phyloP scores from a whole-genome alignment of 2,113 vertebrate genomes.

The Caretta caretta region DNA sequence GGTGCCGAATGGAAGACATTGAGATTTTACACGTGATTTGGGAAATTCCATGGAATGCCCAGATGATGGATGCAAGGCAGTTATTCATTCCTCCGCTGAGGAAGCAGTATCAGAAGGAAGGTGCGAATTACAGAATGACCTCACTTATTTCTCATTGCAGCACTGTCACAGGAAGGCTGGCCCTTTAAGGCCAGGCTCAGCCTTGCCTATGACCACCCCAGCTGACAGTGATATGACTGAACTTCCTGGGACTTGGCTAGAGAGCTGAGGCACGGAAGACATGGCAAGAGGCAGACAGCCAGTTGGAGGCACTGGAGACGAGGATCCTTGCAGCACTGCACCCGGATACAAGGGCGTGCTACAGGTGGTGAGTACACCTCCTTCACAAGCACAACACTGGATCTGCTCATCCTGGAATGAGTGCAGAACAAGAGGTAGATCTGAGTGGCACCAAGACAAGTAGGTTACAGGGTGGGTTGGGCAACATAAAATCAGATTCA shows the following conservation, averaged over 20 bases:
- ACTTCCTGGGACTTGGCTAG: no score
- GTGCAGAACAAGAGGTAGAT: not conserved
- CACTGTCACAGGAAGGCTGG: not conserved
- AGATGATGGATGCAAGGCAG: not conserved
- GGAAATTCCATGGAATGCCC: not conserved
- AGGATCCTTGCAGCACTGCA: no score
- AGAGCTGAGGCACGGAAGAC: no score
- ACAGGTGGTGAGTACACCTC: no score
- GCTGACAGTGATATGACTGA: no score
- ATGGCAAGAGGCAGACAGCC: no score
- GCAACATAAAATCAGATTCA: not conserved
- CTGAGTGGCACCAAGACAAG: not conserved
- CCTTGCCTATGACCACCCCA: no score
- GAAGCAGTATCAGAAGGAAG: constrained; percentile 27
- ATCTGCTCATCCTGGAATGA: not conserved
- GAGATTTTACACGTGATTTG: constrained; percentile 43
- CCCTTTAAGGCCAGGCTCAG: no score
- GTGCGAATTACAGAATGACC: not conserved
- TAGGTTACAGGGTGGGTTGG: not conserved
- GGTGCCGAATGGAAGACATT: not conserved
- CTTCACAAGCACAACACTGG: not conserved
- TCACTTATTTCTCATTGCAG: not conserved
- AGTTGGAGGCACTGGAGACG: no score
- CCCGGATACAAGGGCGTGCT: no score
- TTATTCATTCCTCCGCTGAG: constrained; percentile 45